Evolutionary conservation across 2,797 vertebrate species (phyloP), one percentile per base, ranked within the genome.

Genomic region (Mycteria americana): DNA sequence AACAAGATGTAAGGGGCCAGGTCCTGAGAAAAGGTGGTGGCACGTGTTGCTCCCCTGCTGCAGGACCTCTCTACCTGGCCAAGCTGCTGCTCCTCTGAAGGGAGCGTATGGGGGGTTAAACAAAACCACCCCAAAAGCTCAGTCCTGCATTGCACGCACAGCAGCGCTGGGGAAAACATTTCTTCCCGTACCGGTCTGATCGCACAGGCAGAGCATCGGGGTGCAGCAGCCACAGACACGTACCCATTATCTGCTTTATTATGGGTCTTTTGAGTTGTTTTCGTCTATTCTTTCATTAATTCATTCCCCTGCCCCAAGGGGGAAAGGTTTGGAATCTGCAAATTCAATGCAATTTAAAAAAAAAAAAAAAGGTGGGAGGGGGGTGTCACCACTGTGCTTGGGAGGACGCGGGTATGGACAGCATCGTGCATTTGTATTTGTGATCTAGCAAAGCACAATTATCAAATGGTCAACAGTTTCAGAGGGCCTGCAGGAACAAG

Each of bases 141-240:
- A 6, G 10, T 46, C 39, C 45, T 35, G n/a, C 28, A 6, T 12
- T 21, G 35, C 46, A 31, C 4, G 33, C 8, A 2, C 5, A 3
- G 30, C 46, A 37, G 13, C 4, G 8, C 9, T 24, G 19, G 30
- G 31, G 60, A 37, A 54, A 74, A 27, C 23, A 1, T 41, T 48
- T 48, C 31, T n/a, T 79, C 21, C 67, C 23, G 14, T n/a, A 3
- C 16, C 11, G 67, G 5, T 33, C n/a, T 39, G 56, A 53, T n/a
- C 0, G 0, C 43, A 62, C 23, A 46, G 63, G 18, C 37, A 15
- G 72, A 33, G 17, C 33, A 18, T 15, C 21, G 2, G 5, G 7
- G 28, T 28, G 21, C 39, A 7, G 45, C 8, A 39, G n/a, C 22
- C n/a, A 28, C 53, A 46, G 41, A 11, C 9, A 33, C 6, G 18